Conservation (phyloP, 2,888 invertebrate genomes). For the Hypsopygia costalis region DNA sequence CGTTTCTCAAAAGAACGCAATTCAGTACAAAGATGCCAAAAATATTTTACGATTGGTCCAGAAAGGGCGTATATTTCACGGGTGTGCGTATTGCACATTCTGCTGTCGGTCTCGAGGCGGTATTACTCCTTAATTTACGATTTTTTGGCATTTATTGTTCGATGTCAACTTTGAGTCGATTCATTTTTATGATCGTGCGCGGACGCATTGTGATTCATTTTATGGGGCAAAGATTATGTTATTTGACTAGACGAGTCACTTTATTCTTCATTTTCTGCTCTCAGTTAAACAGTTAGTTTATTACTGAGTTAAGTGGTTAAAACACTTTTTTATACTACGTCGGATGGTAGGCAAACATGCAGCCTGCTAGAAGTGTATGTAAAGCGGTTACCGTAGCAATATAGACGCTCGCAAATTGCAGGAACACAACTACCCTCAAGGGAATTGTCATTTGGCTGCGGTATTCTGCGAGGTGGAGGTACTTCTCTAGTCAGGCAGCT, state of each 20-base stretch:
- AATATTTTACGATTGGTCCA: constrained; percentile 1
- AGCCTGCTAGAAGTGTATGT: too few species aligned
- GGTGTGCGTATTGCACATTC: constrained; percentile 3
- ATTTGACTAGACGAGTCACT: not conserved
- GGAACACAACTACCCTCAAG: too few species aligned
- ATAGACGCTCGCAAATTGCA: too few species aligned
- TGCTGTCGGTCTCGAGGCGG: constrained; percentile 19
- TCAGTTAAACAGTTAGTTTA: too few species aligned
- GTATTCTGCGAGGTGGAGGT: too few species aligned
- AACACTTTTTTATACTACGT: too few species aligned
- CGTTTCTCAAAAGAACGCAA: not conserved
- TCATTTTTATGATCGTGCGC: constrained; percentile 45
- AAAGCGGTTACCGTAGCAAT: too few species aligned
- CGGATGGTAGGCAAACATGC: too few species aligned
- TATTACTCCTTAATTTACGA: constrained; percentile 59
- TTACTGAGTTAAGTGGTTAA: too few species aligned
- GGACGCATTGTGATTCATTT: constrained; percentile 45
- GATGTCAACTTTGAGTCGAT: constrained; percentile 62
- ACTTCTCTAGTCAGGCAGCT: too few species aligned
- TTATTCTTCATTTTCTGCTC: too few species aligned
- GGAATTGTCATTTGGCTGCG: too few species aligned
- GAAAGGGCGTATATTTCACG: constrained; percentile 3
- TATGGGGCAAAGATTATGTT: constrained; percentile 26
- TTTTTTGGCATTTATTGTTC: constrained; percentile 63
- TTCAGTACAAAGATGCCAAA: not conserved